These are phyloP conservation scores for Harpagifer antarcticus DNA, from an alignment of 2,797 vertebrate species.

Conservation along the genomic window DNA sequence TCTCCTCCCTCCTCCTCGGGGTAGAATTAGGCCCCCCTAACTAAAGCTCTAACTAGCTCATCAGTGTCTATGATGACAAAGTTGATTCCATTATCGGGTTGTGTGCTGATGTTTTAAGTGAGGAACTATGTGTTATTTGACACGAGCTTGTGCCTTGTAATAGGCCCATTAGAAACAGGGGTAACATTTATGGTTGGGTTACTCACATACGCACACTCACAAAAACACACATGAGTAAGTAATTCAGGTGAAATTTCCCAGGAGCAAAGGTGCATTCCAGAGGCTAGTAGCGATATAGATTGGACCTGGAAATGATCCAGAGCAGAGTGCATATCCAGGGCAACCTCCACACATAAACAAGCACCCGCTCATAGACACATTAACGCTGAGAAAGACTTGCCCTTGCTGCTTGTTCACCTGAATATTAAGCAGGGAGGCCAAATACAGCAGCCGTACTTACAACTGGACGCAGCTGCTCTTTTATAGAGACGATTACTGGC, in stretches of 20 bases:
- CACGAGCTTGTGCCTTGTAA: constrained; percentile 60
- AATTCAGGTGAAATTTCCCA: constrained; percentile 77
- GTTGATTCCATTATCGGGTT: constrained; percentile 66
- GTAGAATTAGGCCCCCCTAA: constrained; percentile 56
- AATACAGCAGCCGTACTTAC: constrained; percentile 56
- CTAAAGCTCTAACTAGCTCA: constrained; percentile 56
- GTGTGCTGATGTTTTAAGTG: constrained; percentile 51
- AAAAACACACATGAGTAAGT: constrained; percentile 45
- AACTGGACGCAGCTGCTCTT: constrained; percentile 69
- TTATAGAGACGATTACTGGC: constrained; percentile 72
- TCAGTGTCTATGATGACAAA: constrained; percentile 74
- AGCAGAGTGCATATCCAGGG: constrained; percentile 78
- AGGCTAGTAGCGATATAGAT: constrained; percentile 72
- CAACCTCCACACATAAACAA: constrained; percentile 70
- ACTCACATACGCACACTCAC: constrained; percentile 51
- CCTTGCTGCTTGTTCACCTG: constrained; percentile 45
- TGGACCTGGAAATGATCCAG: constrained; percentile 76
- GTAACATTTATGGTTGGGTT: constrained; percentile 69
- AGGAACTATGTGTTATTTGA: constrained; percentile 55
- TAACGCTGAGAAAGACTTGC: constrained; percentile 22
- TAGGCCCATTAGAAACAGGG: constrained; percentile 58
- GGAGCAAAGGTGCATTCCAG: constrained; percentile 81
- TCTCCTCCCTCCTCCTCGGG: constrained; percentile 65
- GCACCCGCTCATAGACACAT: constrained; percentile 38
- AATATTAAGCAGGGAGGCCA: constrained; percentile 59